Conservation (phyloP, 2,113 vertebrate species). For the Halichoerus grypus region DNA sequence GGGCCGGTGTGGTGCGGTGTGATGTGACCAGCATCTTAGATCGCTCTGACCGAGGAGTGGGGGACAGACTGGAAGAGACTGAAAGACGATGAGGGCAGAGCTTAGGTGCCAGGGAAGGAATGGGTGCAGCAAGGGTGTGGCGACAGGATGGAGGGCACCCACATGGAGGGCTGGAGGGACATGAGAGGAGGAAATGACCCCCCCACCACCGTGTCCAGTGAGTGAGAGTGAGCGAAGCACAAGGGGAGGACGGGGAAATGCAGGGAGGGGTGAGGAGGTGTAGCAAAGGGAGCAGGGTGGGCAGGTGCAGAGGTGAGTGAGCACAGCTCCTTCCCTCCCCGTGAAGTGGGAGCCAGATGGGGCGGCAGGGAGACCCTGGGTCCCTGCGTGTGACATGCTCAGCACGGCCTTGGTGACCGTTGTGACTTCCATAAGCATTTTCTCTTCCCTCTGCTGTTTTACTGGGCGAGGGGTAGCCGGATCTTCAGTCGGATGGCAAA, state of each 20-base stretch:
- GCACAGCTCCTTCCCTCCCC: background rate
- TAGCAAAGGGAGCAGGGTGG: background rate
- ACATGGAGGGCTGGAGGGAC: background rate
- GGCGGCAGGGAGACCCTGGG: background rate
- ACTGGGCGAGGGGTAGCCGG: background rate
- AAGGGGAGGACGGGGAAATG: too few species aligned
- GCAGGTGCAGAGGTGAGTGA: background rate
- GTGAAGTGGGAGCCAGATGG: rapidly evolving
- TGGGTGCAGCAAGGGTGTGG: background rate
- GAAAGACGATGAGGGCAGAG: rapidly evolving
- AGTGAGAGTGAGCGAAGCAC: too few species aligned
- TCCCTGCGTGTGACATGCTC: rapidly evolving
- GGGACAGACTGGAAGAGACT: background rate
- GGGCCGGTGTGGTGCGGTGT: background rate
- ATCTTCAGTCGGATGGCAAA: rapidly evolving
- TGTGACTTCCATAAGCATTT: rapidly evolving
- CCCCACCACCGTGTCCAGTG: background rate
- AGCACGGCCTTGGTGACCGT: background rate
- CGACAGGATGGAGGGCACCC: rapidly evolving
- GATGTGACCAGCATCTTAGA: background rate
- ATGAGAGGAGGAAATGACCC: background rate
- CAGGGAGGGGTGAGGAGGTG: background rate
- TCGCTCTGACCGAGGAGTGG: background rate
- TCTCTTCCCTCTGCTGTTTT: background rate
- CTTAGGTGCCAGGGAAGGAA: background rate